Evolutionary conservation across 2,888 invertebrate genomes (phyloP), one percentile per base, ranked within the genome.

Genomic region (Morpho achilles): DNA sequence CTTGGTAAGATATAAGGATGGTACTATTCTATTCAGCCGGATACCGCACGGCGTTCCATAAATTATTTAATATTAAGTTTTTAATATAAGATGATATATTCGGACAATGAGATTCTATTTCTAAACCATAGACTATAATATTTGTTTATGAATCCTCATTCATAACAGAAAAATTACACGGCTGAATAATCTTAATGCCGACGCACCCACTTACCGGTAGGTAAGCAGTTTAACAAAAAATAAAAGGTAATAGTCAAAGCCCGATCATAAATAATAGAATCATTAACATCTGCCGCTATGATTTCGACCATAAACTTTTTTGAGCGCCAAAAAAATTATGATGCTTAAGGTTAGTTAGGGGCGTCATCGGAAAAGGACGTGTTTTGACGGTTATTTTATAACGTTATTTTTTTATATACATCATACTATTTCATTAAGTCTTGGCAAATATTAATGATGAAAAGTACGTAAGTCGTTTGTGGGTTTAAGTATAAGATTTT

Each of bases 201-300:
- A 67, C 63, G 66, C 63, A 65, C 65, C 64, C 69, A 67, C 63
- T 68, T 65, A 65, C 65, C 63, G 63, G 67, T 69, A 67, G 69
- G 70, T 71, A 70, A 45, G 39, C 43, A 70, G 69, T 68, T 71
- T 61, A 66, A 68, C 74, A 70, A 74, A 72, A 67, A 59, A 63
- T 57, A 61, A 63, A 62, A 64, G 53, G 59, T 80, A 81, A 81
- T 79, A 79, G 80, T 76, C 69, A 68, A 78, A 76, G 72, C 74
- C 72, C 74, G 72, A 71, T 75, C 86, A 88, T 89, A 89, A 89
- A 88, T 89, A 89, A 89, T 87, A 86, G 85, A 86, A 88, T 88
- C 87, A 89, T 89, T 89, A 89, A 82, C 89, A 89, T 87, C 88
- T 89, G 89, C 84, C 84, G 71, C 76, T 80, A 83, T 82, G 82